These are phyloP conservation scores for Timandra comae DNA, from an alignment of 2,888 invertebrate species.

Conservation along the genomic window DNA sequence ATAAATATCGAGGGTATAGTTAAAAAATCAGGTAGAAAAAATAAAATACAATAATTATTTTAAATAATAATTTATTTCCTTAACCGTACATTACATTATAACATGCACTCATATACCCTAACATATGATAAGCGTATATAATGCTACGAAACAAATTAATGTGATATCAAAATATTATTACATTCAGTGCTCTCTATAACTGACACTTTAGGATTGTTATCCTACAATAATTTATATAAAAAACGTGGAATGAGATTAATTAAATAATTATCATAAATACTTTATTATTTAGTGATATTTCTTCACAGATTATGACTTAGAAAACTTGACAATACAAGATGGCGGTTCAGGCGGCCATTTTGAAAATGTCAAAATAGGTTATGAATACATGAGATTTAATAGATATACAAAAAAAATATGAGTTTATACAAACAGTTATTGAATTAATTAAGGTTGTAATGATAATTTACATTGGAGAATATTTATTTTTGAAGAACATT, in stretches of 20 bases:
- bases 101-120: constrained; percentile 66
- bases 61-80: constrained; percentile 66
- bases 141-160: constrained; percentile 42
- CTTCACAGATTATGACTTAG: not conserved
- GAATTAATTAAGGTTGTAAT: too few relatives aligned
- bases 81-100: constrained; percentile 59
- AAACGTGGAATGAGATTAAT: constrained; percentile 7
- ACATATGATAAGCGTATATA: constrained; percentile 59
- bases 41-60: constrained; percentile 21
- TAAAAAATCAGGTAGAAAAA: too few relatives aligned
- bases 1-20: too few relatives aligned
- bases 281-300: not conserved
- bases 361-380: too few relatives aligned
- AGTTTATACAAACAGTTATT: too few relatives aligned
- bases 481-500: too few relatives aligned
- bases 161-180: constrained; percentile 17
- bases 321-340: not conserved
- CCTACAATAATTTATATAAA: constrained; percentile 4
- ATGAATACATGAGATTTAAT: too few relatives aligned
- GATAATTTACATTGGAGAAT: too few relatives aligned
- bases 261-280: not conserved
- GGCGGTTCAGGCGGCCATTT: not conserved
- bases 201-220: constrained; percentile 4
- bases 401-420: too few relatives aligned
- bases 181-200: constrained; percentile 14